Conservation (phyloP, 2,888 invertebrate species). For the Ashinkailepas kermadecensis region DNA sequence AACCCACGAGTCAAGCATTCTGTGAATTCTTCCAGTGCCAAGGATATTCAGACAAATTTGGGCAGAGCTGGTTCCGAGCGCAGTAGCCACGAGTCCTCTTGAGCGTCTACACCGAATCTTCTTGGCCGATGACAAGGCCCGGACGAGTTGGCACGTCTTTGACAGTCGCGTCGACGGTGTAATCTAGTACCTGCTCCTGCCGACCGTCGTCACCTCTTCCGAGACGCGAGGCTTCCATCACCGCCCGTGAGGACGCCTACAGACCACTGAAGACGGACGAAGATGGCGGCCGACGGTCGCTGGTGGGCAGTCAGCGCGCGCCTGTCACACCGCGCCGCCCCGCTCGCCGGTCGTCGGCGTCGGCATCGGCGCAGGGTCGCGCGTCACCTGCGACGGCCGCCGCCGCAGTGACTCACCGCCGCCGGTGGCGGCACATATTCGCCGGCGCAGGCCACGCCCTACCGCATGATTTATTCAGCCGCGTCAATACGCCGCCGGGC, state of each 20-base stretch:
- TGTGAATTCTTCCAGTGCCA: conserved; percentile 23
- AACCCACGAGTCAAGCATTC: conserved; percentile 10
- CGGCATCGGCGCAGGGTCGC: conserved; percentile 33
- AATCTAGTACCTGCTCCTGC: not conserved
- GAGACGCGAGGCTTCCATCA: not conserved
- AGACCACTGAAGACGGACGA: too few species aligned
- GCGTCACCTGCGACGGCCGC: conserved; percentile 56
- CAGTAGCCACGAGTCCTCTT: too few species aligned
- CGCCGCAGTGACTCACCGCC: conserved; percentile 58
- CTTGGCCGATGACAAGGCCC: too few species aligned
- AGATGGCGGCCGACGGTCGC: too few species aligned
- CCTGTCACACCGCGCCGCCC: conserved; percentile 47
- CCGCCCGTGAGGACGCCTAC: not conserved
- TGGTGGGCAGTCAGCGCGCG: too few species aligned
- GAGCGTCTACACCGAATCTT: too few species aligned
- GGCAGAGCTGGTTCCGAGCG: too few species aligned
- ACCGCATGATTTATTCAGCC: conserved; percentile 23
- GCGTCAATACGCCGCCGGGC: conserved; percentile 1
- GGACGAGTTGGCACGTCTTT: too few species aligned
- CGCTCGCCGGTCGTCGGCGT: conserved; percentile 52
- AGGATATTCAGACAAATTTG: conserved; percentile 10
- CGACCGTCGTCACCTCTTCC: not conserved
- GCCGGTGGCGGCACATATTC: conserved; percentile 65
- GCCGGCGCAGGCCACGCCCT: conserved; percentile 42
- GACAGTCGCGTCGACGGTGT: too few species aligned